These are phyloP conservation scores for Heliangelus exortis DNA, from an alignment of 2,797 vertebrate species.

Conservation along the genomic window DNA sequence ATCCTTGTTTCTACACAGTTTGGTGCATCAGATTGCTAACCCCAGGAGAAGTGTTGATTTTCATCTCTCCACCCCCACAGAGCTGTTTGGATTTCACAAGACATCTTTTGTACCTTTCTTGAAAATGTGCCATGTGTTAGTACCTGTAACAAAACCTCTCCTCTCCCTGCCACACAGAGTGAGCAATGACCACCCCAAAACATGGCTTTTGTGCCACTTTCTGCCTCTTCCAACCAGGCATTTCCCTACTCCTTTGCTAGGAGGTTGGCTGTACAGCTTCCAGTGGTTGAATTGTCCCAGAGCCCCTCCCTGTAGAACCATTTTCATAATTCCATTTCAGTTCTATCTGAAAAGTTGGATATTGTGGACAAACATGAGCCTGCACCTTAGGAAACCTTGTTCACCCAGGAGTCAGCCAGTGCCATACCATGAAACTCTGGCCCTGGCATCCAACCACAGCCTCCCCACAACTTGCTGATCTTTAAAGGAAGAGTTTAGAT, in stretches of 20 bases:
- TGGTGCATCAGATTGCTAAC: neutral
- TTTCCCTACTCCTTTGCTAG: neutral
- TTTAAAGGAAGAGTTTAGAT: neutral
- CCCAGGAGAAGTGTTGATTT: neutral
- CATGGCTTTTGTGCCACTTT: accelerated
- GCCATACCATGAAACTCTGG: neutral
- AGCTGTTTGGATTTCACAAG: neutral
- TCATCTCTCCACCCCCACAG: neutral
- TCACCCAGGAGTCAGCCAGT: neutral
- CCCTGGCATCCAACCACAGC: neutral
- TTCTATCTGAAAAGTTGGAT: neutral
- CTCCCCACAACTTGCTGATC: accelerated
- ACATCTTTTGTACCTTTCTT: neutral
- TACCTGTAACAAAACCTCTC: neutral
- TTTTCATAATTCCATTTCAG: accelerated
- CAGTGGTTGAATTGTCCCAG: accelerated
- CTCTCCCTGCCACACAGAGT: too few relatives aligned
- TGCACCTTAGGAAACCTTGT: neutral
- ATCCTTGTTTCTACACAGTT: neutral
- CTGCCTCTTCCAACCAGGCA: neutral
- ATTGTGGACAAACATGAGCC: neutral
- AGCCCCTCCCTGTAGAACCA: accelerated
- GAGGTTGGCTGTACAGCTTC: accelerated
- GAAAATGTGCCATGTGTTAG: neutral
- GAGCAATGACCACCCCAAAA: neutral